A percentile compares a stretch with the other conserved stretches of the same genome.
Conservation (phyloP, 1,140 invertebrate species). For the honey bee (Apis mellifera) region Amel_HAv3.1 CM009933.2:13179501-13180000, state of each 20-base stretch:
- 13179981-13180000: slow-evolving; percentile 44
- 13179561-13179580: slow-evolving; percentile 1
- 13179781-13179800: neutral
- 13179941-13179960: neutral
- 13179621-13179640: neutral
- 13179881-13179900: slow-evolving; percentile 13
- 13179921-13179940: slow-evolving; percentile 45
- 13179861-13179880: neutral
- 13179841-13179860: neutral
- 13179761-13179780: neutral
- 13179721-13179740: neutral
- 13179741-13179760: slow-evolving; percentile 1
- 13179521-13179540: neutral
- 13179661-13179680: too few relatives aligned
- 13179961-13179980: neutral
- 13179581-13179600: neutral
- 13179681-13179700: neutral
- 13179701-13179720: too few relatives aligned
- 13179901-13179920: slow-evolving; percentile 27
- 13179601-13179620: neutral
- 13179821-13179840: slow-evolving; percentile 20
- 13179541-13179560: neutral
- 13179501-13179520: neutral
- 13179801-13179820: slow-evolving; percentile 15
- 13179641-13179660: neutral